phyloP scores from a whole-genome alignment of 2,888 invertebrate genomes.

The Plagodis pulveraria region DNA sequence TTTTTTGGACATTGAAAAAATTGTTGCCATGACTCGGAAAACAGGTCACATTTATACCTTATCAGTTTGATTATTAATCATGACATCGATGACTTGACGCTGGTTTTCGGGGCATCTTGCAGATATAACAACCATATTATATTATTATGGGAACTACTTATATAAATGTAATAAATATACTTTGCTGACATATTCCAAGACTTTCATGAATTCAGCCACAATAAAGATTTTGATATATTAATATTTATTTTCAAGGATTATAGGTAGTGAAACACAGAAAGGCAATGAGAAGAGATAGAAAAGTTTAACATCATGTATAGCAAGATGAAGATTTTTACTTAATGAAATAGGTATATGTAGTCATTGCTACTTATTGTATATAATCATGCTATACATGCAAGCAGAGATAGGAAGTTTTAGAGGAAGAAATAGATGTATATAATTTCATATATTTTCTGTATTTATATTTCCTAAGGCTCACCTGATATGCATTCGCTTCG shows the following conservation, averaged over 20 bases:
- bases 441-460: conserved; percentile 40
- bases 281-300: conserved; percentile 65
- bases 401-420: conserved; percentile 11
- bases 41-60: too few relatives aligned
- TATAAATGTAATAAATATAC: not conserved
- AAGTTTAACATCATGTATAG: conserved; percentile 19
- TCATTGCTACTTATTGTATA: conserved; percentile 2
- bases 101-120: not conserved
- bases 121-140: not conserved
- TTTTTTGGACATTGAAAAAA: too few relatives aligned
- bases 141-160: not conserved
- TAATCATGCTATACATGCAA: conserved; percentile 29
- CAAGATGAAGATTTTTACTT: conserved; percentile 4
- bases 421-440: conserved; percentile 25
- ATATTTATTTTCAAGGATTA: conserved; percentile 8
- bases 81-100: not conserved
- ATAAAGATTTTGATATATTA: conserved; percentile 24
- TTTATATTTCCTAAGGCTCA: conserved; percentile 68
- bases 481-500: conserved; percentile 78
- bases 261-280: conserved; percentile 64
- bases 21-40: too few relatives aligned
- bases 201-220: conserved; percentile 6
- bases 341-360: not conserved
- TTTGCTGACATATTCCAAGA: not conserved
- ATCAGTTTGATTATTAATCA: too few relatives aligned